These are phyloP conservation scores for Desoria tigrina DNA, from an alignment of 2,888 invertebrate species.

Conservation along the genomic window DNA sequence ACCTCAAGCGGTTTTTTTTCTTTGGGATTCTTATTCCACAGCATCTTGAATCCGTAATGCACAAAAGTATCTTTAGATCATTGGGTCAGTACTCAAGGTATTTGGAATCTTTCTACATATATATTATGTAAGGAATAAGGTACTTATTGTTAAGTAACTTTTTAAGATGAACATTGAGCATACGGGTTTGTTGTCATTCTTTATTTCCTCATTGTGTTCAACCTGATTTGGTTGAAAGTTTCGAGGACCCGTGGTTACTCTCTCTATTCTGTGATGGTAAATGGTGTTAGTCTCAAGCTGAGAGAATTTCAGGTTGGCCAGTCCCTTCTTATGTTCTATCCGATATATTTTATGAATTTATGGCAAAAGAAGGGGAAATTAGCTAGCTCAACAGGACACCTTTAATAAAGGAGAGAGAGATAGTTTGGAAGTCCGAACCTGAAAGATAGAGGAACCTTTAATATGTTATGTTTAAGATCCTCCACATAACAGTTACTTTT, in stretches of 20 bases:
- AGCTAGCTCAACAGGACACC: conserved; percentile 40
- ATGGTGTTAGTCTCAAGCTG: conserved; percentile 47
- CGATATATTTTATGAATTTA: conserved; percentile 32
- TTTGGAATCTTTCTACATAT: no score
- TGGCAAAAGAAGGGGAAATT: conserved; percentile 42
- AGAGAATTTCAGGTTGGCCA: conserved; percentile 26
- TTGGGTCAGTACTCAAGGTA: conserved; percentile 5
- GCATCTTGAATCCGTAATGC: not conserved
- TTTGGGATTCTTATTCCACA: not conserved
- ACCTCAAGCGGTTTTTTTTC: conserved; percentile 27
- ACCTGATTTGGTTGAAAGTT: conserved; percentile 16
- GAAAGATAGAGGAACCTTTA: no score
- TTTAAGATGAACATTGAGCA: not conserved
- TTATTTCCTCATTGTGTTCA: conserved; percentile 12
- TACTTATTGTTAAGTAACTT: not conserved
- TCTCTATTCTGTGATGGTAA: conserved; percentile 11
- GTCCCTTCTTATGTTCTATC: conserved; percentile 20
- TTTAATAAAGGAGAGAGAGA: not conserved
- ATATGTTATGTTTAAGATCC: no score
- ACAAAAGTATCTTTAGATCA: conserved; percentile 15
- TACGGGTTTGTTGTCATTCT: conserved; percentile 19
- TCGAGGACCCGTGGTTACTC: conserved; percentile 1
- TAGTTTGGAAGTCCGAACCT: no score
- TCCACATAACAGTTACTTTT: no score
- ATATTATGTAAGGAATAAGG: not conserved